Conservation (phyloP, 2,113 vertebrate species). For the Colius striatus region DNA sequence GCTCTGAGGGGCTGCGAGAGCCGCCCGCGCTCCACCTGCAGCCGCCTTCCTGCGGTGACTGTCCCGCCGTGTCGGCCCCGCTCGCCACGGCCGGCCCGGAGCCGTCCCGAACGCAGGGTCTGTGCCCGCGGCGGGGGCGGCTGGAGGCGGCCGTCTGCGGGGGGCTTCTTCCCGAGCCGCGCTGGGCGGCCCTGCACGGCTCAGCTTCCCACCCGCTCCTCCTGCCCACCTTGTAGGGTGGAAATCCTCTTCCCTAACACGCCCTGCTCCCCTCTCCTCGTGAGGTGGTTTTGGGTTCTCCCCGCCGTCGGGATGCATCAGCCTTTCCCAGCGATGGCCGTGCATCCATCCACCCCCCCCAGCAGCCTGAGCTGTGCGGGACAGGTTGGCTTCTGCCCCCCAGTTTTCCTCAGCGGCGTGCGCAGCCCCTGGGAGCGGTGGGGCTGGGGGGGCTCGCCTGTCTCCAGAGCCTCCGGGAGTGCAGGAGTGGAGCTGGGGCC, state of each 20-base stretch:
- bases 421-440: background rate
- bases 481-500: background rate
- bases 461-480: background rate
- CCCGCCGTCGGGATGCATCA: background rate
- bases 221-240: no score
- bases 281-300: no score
- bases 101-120: no score
- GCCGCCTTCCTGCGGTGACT: background rate
- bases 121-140: background rate
- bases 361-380: background rate
- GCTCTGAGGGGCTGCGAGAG: background rate
- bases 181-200: background rate
- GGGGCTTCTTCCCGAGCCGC: background rate
- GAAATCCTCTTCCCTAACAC: background rate
- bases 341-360: background rate
- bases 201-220: no score
- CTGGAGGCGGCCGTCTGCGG: background rate
- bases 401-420: background rate
- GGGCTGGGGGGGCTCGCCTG: background rate
- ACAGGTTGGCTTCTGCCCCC: background rate
- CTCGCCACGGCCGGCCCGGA: background rate
- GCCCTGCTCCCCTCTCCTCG: no score
- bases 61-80: background rate
- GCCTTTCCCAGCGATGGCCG: background rate
- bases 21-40: slow-evolving; percentile 14